Evolutionary conservation across 2,113 vertebrate species (phyloP), one percentile per base, ranked within the genome.

Genomic region (Spea multiplicata): DNA sequence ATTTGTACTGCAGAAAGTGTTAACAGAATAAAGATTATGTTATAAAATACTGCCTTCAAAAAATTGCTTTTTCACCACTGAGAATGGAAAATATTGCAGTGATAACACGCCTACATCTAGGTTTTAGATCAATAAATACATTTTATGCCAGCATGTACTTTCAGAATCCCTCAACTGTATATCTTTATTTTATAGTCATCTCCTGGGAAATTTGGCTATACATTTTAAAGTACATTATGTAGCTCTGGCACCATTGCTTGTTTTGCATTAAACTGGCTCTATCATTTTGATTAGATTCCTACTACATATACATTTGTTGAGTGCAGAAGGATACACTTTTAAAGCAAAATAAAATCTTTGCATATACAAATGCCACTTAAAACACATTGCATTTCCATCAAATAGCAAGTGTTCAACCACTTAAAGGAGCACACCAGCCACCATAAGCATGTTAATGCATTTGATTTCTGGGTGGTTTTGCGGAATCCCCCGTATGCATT

Each of bases 91-190:
- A 64, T 65, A 78, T 78, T 78, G 17, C 16, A 46, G 57, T 71
- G 9, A 64, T 78, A 52, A 71, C 57, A 52, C 44, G 17, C 48
- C 44, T 65, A 52, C 48, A 65, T 64, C 76, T 71, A 14, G 70
- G 59, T 47, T 78, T 64, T 13, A 78, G 70, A 78, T 71, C 61
- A 78, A 78, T 78, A 65, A 78, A 65, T 49, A 64, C 55, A 62
- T 14, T 71, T 71, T 78, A 65, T 78, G 13, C 68, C 57, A 71
- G 30, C 14, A 62, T 78, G 47, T 71, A 52, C 57, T 71, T 78
- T 71, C 57, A 17, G 17, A 71, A 78, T 62, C 76, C 68, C 55
- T 62, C 76, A 71, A 52, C 46, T 50, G 16, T 44, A 78, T 71
- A 71, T 78, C 46, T 65, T 65, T 71, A 71, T 71, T 78, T 71